Evolutionary conservation across 2,888 invertebrate species (phyloP), one percentile per base, ranked within the genome.

Genomic region (Caenorhabditis zanzibari): DNA sequence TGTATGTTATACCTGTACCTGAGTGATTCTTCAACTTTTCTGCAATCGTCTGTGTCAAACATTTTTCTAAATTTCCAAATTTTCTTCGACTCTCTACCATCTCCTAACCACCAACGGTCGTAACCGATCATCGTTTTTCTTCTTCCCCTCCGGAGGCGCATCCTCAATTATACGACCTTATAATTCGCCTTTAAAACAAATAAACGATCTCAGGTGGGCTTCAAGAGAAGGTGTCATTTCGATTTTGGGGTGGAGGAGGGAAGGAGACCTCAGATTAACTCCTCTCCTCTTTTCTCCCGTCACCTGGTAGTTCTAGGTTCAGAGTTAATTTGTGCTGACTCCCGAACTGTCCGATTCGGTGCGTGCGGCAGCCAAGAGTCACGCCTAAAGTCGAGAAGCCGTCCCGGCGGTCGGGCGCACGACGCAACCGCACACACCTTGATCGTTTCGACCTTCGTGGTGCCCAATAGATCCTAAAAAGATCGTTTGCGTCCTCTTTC

Each of bases 371-470:
- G 24, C 14, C 38, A 59, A 58, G 59, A 69, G 59, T 68, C 59
- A 52, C 68, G 58, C 59, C 66, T 68, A 66, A 81, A 81, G 81
- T 81, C 81, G 81, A 81, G 81, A 81, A 81, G 81, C 81, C 81
- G 68, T 71, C 61, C 68, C 68, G 75, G 71, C 44, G 61, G 58
- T 59, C 59, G 61, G 38, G 38, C 81, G 69, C 81, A 75, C 71
- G 49, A 68, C 54, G 69, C 76, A 59, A 56, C 54, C 64, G 72
- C 72, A 72, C 72, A 72, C 82, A 69, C 79, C 77, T 79, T 82
- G 82, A 82, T 82, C 73, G 82, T 82, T 82, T 82, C 82, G 82
- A 82, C 82, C 82, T 82, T 82, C 82, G 72, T 47, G 66, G 63
- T 69, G 72, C 74, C 74, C 81, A 74, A 81, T 81, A 81, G 81